Conservation (phyloP, 2,113 vertebrate species). For the Grantiella picta region DNA sequence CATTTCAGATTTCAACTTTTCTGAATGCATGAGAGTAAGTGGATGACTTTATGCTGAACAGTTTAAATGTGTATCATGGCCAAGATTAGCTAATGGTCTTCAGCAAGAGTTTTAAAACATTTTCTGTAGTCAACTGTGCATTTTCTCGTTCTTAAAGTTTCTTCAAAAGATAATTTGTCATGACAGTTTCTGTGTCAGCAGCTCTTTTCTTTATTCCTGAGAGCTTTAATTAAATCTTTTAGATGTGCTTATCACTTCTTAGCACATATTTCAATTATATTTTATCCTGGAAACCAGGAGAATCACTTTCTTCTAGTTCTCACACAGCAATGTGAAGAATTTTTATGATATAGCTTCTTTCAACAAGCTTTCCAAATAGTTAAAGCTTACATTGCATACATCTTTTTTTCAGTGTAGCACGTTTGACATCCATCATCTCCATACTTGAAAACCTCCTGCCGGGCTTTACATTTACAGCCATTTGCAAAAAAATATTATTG, state of each 20-base stretch:
- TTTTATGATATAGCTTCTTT: background rate
- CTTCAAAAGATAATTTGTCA: background rate
- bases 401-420: background rate
- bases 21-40: background rate
- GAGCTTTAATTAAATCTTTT: conserved; percentile 42
- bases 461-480: background rate
- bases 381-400: background rate
- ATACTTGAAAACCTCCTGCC: background rate
- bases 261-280: conserved; percentile 3
- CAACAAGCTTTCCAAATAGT: background rate
- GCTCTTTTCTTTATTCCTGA: background rate
- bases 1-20: background rate
- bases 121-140: background rate
- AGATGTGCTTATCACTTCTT: background rate
- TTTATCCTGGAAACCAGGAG: background rate
- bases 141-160: background rate
- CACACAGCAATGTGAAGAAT: background rate
- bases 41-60: background rate
- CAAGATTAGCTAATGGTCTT: background rate
- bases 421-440: background rate
- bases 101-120: background rate
- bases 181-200: background rate
- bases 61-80: background rate
- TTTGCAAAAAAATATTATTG: background rate
- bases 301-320: background rate